These are phyloP conservation scores for Malacoctenus gilli DNA, from an alignment of 2,797 vertebrate genomes.

Conservation along the genomic window DNA sequence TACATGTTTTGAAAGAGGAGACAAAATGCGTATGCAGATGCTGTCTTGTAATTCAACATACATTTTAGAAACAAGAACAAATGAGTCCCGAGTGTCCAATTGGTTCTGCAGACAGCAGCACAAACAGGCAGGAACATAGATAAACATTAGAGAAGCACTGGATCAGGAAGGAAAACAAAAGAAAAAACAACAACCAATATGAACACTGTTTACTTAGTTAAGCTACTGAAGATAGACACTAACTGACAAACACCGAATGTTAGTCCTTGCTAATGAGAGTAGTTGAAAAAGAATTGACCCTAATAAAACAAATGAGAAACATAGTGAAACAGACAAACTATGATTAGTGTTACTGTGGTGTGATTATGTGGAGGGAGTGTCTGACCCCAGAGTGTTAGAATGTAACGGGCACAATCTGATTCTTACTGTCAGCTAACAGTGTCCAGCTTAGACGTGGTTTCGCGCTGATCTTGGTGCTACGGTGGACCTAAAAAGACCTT, in stretches of 20 bases:
- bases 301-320: no score
- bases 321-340: background rate
- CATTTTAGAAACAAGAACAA: no score
- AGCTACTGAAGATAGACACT: constrained; percentile 1
- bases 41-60: constrained; percentile 30
- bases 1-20: no score
- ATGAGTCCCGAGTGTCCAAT: no score
- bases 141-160: constrained; percentile 71
- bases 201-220: constrained; percentile 1
- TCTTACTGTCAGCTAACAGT: constrained; percentile 7
- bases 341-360: no score
- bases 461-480: constrained; percentile 50
- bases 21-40: no score
- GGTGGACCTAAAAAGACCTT: constrained; percentile 27
- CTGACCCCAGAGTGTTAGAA: constrained; percentile 5
- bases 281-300: background rate
- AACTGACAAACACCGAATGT: background rate
- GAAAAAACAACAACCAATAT: constrained; percentile 13
- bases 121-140: constrained; percentile 34
- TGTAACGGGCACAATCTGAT: constrained; percentile 9
- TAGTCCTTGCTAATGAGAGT: constrained; percentile 6
- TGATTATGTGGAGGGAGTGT: no score
- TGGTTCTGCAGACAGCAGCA: constrained; percentile 35
- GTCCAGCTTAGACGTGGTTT: constrained; percentile 5
- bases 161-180: constrained; percentile 57